Percentiles rank a stretch among this genome's conserved stretches.
Evolutionary conservation across 2,113 vertebrate species (phyloP).

Genomic region (Cephalopholis sonnerati): DNA sequence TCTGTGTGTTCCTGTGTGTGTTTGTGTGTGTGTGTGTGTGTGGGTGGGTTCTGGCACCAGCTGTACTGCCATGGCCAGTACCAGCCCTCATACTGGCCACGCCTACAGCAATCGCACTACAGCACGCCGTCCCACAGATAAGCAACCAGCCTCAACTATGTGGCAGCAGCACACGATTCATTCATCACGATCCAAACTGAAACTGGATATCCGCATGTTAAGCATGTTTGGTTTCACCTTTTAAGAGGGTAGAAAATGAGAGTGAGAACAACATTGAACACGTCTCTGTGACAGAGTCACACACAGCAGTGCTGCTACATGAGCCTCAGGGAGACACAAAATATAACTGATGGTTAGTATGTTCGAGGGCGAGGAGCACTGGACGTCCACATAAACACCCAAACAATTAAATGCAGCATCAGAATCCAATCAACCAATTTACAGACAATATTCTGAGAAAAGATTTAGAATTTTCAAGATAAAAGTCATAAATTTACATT

Average conservation of each 20-base stretch:
- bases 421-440: background rate
- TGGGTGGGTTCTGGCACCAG: slow-evolving; percentile 54
- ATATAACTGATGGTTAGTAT: background rate
- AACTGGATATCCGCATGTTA: slow-evolving; percentile 8
- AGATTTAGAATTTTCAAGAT: too few relatives aligned
- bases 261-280: background rate
- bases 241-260: background rate
- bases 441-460: too few relatives aligned
- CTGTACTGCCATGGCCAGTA: slow-evolving; percentile 38
- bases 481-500: too few relatives aligned
- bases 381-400: background rate
- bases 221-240: too few relatives aligned
- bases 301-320: slow-evolving; percentile 3
- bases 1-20: slow-evolving; percentile 57
- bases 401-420: background rate
- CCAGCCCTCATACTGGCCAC: slow-evolving; percentile 27
- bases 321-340: background rate
- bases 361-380: background rate
- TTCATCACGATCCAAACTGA: slow-evolving; percentile 29
- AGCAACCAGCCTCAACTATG: slow-evolving; percentile 6
- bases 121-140: slow-evolving; percentile 25
- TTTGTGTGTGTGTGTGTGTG: slow-evolving; percentile 32
- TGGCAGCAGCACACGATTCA: slow-evolving; percentile 6
- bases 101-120: slow-evolving; percentile 35
- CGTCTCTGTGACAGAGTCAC: background rate